Evolutionary conservation across 2,888 invertebrate species (phyloP).

Genomic region (Loripinus fragilis): DNA sequence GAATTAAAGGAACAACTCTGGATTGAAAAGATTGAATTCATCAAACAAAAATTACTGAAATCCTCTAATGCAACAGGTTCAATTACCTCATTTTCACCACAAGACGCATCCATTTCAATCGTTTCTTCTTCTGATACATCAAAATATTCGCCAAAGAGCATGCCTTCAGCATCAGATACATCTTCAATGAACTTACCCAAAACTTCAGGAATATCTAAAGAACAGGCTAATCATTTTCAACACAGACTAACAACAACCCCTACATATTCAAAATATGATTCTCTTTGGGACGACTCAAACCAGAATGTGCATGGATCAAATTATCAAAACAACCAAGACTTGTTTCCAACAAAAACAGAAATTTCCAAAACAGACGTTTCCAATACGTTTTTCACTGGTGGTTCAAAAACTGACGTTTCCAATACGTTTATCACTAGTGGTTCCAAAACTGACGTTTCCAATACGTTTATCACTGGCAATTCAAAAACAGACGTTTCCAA

Average conservation of each 20-base stretch:
- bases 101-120: background rate
- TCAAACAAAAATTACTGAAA: background rate
- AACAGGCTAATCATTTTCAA: too few relatives aligned
- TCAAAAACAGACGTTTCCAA: too few relatives aligned
- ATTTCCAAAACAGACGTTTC: background rate
- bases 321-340: background rate
- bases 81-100: background rate
- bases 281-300: background rate
- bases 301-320: background rate
- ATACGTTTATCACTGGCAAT: background rate
- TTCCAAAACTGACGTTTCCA: background rate
- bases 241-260: background rate
- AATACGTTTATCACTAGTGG: background rate
- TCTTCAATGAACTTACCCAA: background rate
- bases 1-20: background rate
- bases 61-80: background rate
- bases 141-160: background rate
- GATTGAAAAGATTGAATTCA: background rate
- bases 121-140: background rate
- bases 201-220: background rate
- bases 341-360: background rate
- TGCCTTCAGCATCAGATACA: background rate
- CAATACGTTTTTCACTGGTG: background rate
- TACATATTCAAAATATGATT: background rate
- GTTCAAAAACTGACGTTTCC: background rate